Evolutionary conservation across 2,888 invertebrate genomes (phyloP).

Genomic region (Syritta pipiens): DNA sequence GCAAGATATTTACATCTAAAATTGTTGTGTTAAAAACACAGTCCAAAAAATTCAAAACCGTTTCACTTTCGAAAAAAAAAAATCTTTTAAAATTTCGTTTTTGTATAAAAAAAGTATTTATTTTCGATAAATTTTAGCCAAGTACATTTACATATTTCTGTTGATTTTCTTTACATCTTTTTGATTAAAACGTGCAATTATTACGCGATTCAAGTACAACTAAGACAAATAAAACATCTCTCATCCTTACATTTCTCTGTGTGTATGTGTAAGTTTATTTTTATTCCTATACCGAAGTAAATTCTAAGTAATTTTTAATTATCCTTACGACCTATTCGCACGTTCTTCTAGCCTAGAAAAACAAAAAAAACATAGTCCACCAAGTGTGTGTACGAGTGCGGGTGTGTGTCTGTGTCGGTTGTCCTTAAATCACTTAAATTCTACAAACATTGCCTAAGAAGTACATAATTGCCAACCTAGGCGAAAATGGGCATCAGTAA

Average conservation of each 20-base stretch:
- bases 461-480: slow-evolving; percentile 12
- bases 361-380: slow-evolving; percentile 10
- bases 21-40: too few species aligned
- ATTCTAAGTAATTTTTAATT: not conserved
- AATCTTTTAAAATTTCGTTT: not conserved
- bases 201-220: slow-evolving; percentile 24
- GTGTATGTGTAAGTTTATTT: not conserved
- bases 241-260: slow-evolving; percentile 2
- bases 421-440: slow-evolving; percentile 15
- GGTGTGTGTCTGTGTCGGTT: too few species aligned
- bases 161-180: slow-evolving; percentile 20
- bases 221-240: slow-evolving; percentile 48
- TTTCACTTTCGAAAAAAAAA: not conserved
- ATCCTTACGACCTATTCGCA: not conserved
- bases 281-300: not conserved
- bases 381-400: too few species aligned
- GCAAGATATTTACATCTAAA: too few species aligned
- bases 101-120: slow-evolving; percentile 67
- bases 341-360: not conserved
- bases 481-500: slow-evolving; percentile 12
- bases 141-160: slow-evolving; percentile 43
- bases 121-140: slow-evolving; percentile 57
- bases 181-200: slow-evolving; percentile 39
- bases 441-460: slow-evolving; percentile 12
- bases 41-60: too few species aligned